Conservation (phyloP, 1,140 invertebrate genomes). For the Bombus balteatus region DNA sequence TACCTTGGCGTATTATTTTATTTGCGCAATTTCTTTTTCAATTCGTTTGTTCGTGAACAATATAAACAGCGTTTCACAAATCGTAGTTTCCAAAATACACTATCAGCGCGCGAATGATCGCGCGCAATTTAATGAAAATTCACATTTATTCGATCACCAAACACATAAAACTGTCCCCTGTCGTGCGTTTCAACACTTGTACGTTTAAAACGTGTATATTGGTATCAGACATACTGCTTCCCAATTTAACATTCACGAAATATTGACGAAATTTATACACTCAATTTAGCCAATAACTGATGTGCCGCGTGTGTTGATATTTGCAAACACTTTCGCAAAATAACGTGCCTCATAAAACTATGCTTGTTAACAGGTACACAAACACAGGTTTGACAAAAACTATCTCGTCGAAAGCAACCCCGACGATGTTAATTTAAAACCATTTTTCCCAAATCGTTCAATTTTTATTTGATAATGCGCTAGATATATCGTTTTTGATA, state of each 20-base stretch:
- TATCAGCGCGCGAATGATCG: neutral
- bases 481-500: too few relatives aligned
- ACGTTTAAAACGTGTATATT: neutral
- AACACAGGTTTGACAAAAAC: too few relatives aligned
- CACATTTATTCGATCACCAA: neutral
- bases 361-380: too few relatives aligned
- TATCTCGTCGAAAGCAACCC: too few relatives aligned
- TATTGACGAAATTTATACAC: conserved; percentile 34
- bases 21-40: neutral
- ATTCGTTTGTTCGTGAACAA: neutral
- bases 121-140: conserved; percentile 8
- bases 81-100: neutral
- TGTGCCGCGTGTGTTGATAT: neutral
- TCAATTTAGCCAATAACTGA: conserved; percentile 15
- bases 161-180: neutral
- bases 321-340: neutral
- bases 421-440: too few relatives aligned
- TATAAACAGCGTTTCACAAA: neutral
- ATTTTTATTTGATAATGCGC: too few relatives aligned
- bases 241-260: conserved; percentile 34
- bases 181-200: neutral
- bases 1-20: too few relatives aligned
- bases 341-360: neutral
- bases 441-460: too few relatives aligned
- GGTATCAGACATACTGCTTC: neutral